phyloP scores from a whole-genome alignment of 2,113 vertebrate species.

The Myotis lucifugus region DNA sequence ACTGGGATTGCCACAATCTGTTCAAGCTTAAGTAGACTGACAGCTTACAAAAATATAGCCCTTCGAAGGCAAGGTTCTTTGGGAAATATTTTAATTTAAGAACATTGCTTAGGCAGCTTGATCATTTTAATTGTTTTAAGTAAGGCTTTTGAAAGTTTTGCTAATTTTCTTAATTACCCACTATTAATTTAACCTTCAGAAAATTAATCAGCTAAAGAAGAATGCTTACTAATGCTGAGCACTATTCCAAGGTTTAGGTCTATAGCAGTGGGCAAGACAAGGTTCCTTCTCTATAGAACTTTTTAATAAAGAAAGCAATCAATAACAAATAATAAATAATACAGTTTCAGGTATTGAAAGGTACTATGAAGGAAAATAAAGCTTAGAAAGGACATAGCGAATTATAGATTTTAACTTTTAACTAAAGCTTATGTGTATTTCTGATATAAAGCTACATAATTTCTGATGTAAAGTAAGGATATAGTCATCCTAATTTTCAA shows the following conservation, averaged over 20 bases:
- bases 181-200: not conserved
- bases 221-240: conserved; percentile 5
- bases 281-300: not conserved
- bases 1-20: not conserved
- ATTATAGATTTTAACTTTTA: conserved; percentile 4
- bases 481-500: not conserved
- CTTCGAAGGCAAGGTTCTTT: not conserved
- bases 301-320: conserved; percentile 43
- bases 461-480: conserved; percentile 10
- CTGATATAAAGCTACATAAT: not conserved
- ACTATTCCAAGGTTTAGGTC: conserved; percentile 16
- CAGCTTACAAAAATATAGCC: not conserved
- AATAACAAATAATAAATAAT: conserved; percentile 26
- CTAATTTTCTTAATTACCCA: conserved; percentile 21
- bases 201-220: not conserved
- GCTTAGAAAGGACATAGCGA: not conserved
- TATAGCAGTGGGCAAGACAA: not conserved
- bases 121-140: not conserved
- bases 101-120: not conserved
- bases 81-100: not conserved
- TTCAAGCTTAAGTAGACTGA: not conserved
- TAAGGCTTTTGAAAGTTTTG: conserved; percentile 18
- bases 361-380: conserved; percentile 48
- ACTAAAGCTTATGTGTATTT: conserved; percentile 25
- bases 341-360: not conserved